Conservation (phyloP, 2,797 vertebrate genomes). For the Atherinosoma microstoma region DNA sequence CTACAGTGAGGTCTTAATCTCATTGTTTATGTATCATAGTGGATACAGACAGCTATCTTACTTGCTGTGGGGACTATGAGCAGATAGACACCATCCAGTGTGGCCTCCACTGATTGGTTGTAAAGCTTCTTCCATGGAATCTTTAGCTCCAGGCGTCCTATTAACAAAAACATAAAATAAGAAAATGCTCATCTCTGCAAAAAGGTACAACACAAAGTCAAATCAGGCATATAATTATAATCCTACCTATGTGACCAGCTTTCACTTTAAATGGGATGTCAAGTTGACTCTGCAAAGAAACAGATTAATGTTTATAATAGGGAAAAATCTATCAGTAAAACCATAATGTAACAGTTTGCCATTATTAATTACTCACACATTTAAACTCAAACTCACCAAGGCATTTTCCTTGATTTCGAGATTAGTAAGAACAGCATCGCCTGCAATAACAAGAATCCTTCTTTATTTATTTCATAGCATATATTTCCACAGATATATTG, state of each 20-base stretch:
- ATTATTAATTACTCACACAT: neutral
- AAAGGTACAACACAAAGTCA: neutral
- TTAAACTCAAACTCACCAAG: constrained; percentile 84
- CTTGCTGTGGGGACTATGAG: constrained; percentile 97
- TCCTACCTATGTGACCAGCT: constrained; percentile 96
- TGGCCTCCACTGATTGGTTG: constrained; percentile 95
- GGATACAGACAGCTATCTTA: constrained; percentile 79
- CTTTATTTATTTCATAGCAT: neutral
- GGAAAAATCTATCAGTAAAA: neutral
- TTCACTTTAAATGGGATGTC: constrained; percentile 98
- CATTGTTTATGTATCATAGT: neutral
- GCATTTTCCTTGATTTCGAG: constrained; percentile 99
- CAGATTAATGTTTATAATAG: constrained; percentile 11
- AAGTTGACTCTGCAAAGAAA: constrained; percentile 89
- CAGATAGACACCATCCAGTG: constrained; percentile 93
- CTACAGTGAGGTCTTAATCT: neutral
- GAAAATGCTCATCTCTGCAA: neutral
- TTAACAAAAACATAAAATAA: constrained; percentile 16
- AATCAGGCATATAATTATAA: neutral
- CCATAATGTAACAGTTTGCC: neutral
- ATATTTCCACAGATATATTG: no score
- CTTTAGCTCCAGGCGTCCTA: constrained; percentile 92
- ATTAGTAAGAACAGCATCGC: constrained; percentile 91
- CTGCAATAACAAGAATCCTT: constrained; percentile 75
- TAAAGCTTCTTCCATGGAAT: constrained; percentile 99